Conservation (phyloP, 2,113 vertebrate genomes). For the Oryzias celebensis region DNA sequence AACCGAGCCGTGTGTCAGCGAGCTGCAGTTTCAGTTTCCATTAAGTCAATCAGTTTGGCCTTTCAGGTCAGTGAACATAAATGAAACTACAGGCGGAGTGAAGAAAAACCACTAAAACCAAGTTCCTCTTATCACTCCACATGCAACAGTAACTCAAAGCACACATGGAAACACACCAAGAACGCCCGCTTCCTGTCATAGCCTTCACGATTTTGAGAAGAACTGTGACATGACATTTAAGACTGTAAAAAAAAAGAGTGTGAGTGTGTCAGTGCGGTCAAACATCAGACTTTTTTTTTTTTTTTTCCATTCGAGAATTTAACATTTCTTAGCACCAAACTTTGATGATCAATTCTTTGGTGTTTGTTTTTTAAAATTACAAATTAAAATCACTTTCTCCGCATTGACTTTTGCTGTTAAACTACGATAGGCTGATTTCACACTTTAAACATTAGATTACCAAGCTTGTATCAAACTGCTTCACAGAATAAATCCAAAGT, state of each 20-base stretch:
- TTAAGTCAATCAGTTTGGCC: neutral
- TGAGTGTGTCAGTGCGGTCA: conserved; percentile 9
- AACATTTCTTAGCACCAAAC: too few relatives aligned
- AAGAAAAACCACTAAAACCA: conserved; percentile 51
- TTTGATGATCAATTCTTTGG: too few relatives aligned
- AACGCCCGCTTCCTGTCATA: conserved; percentile 46
- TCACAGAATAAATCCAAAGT: too few relatives aligned
- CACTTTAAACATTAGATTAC: too few relatives aligned
- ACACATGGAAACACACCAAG: conserved; percentile 27
- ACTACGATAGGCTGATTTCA: too few relatives aligned
- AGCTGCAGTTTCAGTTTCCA: conserved; percentile 1
- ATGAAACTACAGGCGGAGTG: conserved; percentile 42
- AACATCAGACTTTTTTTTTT: neutral
- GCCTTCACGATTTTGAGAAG: conserved; percentile 11
- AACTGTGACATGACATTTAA: conserved; percentile 41
- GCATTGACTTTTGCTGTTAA: too few relatives aligned
- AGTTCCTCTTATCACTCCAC: conserved; percentile 22
- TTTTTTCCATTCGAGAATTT: conserved; percentile 19
- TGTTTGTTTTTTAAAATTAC: too few relatives aligned
- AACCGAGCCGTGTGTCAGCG: too few relatives aligned
- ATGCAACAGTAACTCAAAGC: conserved; percentile 1
- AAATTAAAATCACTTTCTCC: too few relatives aligned
- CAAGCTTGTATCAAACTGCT: too few relatives aligned
- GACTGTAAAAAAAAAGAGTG: neutral
- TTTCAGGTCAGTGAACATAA: conserved; percentile 68